These are phyloP conservation scores for Halictus rubicundus DNA, from an alignment of 1,140 invertebrate species.

Conservation along the genomic window DNA sequence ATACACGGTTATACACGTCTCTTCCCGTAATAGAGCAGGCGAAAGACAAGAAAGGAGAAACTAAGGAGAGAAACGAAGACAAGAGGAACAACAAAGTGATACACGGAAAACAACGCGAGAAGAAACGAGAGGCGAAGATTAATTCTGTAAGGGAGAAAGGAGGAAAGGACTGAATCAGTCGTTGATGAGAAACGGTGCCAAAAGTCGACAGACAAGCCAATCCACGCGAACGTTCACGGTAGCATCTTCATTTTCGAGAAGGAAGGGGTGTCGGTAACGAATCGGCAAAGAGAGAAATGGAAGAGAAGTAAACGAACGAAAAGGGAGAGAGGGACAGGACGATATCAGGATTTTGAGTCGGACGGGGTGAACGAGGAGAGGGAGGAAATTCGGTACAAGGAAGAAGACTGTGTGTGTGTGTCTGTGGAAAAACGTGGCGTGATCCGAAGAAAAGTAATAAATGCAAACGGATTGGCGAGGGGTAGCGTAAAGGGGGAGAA, in stretches of 20 bases:
- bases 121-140: not conserved
- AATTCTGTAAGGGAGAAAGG: no score
- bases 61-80: no score
- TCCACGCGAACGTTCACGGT: not conserved
- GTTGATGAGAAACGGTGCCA: conserved; percentile 51
- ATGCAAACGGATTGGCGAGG: conserved; percentile 25
- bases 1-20: conserved; percentile 73
- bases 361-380: not conserved
- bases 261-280: not conserved
- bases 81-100: no score
- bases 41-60: no score
- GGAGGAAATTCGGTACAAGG: not conserved
- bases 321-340: conserved; percentile 5
- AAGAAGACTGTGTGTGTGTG: not conserved
- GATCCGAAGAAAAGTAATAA: conserved; percentile 8
- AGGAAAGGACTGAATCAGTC: conserved; percentile 19
- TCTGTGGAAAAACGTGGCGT: no score
- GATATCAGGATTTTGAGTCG: not conserved
- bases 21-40: conserved; percentile 67
- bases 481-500: conserved; percentile 42
- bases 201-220: conserved; percentile 58
- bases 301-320: conserved; percentile 12
- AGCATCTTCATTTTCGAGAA: not conserved
- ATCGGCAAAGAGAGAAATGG: not conserved
- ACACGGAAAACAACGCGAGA: not conserved